A percentile compares a stretch with the other conserved stretches of the same genome.
These are phyloP conservation scores for Melieria omissa DNA, from an alignment of 2,888 invertebrate species.

Conservation along the genomic window DNA sequence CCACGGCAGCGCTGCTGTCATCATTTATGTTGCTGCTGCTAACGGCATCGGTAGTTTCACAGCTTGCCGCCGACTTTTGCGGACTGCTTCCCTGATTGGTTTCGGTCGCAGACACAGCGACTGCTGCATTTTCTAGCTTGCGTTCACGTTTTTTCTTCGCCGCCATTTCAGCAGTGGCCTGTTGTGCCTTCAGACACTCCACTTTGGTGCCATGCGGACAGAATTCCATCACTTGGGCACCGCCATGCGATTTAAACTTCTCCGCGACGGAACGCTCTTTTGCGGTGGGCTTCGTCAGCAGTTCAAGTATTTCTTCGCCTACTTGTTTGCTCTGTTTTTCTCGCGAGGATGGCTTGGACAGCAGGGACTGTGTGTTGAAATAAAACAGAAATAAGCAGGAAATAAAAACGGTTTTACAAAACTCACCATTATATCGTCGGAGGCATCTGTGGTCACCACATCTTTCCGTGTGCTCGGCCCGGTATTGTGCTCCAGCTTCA, in stretches of 20 bases:
- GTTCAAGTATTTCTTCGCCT: conserved; percentile 93
- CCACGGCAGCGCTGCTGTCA: conserved; percentile 11
- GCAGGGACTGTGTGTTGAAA: conserved; percentile 51
- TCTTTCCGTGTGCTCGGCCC: conserved; percentile 47
- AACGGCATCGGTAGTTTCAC: conserved; percentile 5
- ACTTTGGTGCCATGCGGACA: conserved; percentile 94
- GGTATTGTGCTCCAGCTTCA: conserved; percentile 51
- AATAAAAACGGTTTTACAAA: not conserved
- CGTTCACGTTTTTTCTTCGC: conserved; percentile 59
- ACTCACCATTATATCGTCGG: conserved; percentile 76
- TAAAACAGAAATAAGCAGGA: conserved; percentile 9
- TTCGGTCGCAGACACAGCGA: conserved; percentile 11
- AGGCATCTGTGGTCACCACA: conserved; percentile 56
- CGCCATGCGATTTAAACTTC: conserved; percentile 95
- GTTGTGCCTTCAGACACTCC: conserved; percentile 77
- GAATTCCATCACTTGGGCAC: conserved; percentile 93
- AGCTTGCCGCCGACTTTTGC: conserved; percentile 41
- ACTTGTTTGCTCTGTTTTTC: conserved; percentile 96
- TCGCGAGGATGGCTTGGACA: conserved; percentile 81
- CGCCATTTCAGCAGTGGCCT: conserved; percentile 64
- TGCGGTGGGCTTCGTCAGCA: conserved; percentile 94
- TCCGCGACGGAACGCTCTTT: conserved; percentile 96
- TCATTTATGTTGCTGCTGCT: not conserved
- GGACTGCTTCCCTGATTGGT: conserved; percentile 42
- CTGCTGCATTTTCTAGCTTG: conserved; percentile 43